Conservation (phyloP, 2,888 invertebrate genomes). For the Iselma pallidipennis region DNA sequence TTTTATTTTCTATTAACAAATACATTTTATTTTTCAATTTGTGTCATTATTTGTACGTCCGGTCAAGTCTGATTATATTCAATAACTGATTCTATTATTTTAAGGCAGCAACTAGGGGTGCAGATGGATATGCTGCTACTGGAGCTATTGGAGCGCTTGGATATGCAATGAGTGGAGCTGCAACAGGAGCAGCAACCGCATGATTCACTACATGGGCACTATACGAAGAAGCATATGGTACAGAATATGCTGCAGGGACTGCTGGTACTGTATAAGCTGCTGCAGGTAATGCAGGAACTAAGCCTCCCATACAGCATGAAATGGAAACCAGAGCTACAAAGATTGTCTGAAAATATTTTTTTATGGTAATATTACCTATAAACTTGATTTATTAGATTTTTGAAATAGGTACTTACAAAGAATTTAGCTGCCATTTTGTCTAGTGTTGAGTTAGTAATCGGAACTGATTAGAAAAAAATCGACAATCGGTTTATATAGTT, state of each 20-base stretch:
- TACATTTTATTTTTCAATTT: not conserved
- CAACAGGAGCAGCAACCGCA: conserved; percentile 70
- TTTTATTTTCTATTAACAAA: no score
- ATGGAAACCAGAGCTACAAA: conserved; percentile 11
- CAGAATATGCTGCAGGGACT: conserved; percentile 62
- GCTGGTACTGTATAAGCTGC: conserved; percentile 35
- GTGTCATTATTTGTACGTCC: not conserved
- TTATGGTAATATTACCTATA: not conserved
- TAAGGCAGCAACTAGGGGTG: conserved; percentile 20
- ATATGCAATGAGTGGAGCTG: conserved; percentile 46
- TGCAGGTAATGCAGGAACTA: conserved; percentile 44
- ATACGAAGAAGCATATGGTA: conserved; percentile 76
- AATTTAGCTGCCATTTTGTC: conserved; percentile 27
- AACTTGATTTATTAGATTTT: not conserved
- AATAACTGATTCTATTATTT: not conserved
- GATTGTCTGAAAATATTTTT: conserved; percentile 7
- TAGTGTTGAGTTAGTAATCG: conserved; percentile 1
- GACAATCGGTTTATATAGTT: not conserved
- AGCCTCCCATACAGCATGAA: conserved; percentile 44
- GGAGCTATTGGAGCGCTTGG: conserved; percentile 44
- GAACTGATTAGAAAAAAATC: not conserved
- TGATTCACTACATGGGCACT: conserved; percentile 77
- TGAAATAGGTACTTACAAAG: conserved; percentile 20
- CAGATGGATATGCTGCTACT: conserved; percentile 35
- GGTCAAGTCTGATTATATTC: not conserved